phyloP scores from a whole-genome alignment of 2,888 invertebrate species.

The Merodon equestris region DNA sequence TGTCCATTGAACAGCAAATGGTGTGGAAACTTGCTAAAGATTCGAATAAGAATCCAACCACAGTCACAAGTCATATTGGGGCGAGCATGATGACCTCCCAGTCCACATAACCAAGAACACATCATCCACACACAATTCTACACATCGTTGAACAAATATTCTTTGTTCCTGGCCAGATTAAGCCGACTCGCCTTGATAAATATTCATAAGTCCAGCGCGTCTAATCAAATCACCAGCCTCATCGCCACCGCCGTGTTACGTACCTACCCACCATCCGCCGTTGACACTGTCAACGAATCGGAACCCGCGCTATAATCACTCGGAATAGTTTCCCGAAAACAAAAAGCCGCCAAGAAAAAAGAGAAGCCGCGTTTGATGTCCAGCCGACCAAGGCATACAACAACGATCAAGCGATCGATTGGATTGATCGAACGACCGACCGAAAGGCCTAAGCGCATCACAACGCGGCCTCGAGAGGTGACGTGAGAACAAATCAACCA shows the following conservation, averaged over 20 bases:
- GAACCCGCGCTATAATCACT: constrained; percentile 62
- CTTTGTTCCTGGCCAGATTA: constrained; percentile 48
- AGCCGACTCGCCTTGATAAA: constrained; percentile 53
- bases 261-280: constrained; percentile 14
- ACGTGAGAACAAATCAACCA: constrained; percentile 68
- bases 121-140: too few species aligned
- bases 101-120: too few species aligned
- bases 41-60: too few species aligned
- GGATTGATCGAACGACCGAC: too few species aligned
- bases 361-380: constrained; percentile 43
- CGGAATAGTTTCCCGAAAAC: constrained; percentile 48
- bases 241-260: constrained; percentile 17
- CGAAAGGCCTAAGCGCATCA: constrained; percentile 47
- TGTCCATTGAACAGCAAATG: too few species aligned
- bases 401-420: constrained; percentile 6
- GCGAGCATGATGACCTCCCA: too few species aligned
- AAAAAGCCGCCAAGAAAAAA: constrained; percentile 5
- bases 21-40: too few species aligned
- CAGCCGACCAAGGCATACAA: constrained; percentile 44
- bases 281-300: constrained; percentile 65
- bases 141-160: not conserved
- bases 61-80: too few species aligned
- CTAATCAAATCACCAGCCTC: constrained; percentile 37
- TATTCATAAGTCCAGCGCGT: constrained; percentile 56
- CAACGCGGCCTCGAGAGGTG: constrained; percentile 61